Percentiles rank a stretch among this genome's conserved stretches.
These are phyloP conservation scores for Crax fasciolata DNA, from an alignment of 2,797 vertebrate species.

Conservation along the genomic window DNA sequence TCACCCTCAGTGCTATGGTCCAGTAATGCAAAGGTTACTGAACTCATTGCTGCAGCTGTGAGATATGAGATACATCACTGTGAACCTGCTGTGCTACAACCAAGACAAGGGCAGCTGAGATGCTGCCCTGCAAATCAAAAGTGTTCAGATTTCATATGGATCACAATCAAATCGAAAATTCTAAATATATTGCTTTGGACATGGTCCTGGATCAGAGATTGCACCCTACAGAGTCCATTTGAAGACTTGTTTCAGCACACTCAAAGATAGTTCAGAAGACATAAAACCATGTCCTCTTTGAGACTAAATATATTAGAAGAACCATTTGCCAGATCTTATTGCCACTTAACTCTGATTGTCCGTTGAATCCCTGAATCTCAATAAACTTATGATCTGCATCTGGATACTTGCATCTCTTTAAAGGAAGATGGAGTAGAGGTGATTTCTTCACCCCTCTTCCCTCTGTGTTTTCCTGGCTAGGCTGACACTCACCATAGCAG, in stretches of 20 bases:
- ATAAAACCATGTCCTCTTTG: background rate
- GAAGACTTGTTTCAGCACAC: background rate
- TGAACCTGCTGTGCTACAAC: slow-evolving; percentile 19
- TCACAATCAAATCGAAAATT: background rate
- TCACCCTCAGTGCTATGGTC: slow-evolving; percentile 20
- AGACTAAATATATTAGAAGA: background rate
- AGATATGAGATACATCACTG: slow-evolving; percentile 27
- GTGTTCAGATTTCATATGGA: slow-evolving; percentile 2
- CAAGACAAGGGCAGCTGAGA: slow-evolving; percentile 12
- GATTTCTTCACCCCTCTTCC: background rate
- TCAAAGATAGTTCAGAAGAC: background rate
- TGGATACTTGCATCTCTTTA: background rate
- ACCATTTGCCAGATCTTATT: background rate
- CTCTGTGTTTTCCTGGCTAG: background rate
- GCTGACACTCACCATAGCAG: background rate
- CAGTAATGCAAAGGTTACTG: slow-evolving; percentile 56
- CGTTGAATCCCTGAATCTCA: background rate
- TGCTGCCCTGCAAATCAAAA: slow-evolving; percentile 12
- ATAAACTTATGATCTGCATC: accelerated
- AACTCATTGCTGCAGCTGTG: slow-evolving; percentile 49
- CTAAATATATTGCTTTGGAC: background rate
- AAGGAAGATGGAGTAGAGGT: background rate
- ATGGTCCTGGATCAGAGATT: background rate
- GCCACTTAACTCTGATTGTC: background rate
- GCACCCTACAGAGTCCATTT: background rate